Conservation (phyloP, 2,797 vertebrate species). For the Chaetophractus vellerosus region DNA sequence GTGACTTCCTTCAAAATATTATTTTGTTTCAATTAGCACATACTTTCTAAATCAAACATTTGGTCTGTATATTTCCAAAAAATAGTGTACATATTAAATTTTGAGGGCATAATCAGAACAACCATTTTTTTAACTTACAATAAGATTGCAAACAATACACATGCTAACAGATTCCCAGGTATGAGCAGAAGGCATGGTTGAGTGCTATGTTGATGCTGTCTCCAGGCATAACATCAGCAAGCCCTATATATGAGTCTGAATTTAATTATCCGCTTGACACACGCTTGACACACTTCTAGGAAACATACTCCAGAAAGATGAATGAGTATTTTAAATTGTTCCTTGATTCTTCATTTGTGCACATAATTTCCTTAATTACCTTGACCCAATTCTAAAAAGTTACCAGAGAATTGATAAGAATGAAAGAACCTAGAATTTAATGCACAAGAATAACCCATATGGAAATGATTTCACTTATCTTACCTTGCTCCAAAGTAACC, state of each 20-base stretch:
- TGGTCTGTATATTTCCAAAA: background rate
- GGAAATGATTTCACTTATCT: constrained; percentile 54
- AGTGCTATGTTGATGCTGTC: background rate
- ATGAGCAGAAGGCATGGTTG: background rate
- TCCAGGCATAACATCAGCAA: background rate
- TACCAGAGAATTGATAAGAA: background rate
- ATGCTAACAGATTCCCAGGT: background rate
- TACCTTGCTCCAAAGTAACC: constrained; percentile 40
- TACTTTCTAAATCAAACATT: background rate
- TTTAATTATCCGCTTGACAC: background rate
- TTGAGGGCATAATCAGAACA: background rate
- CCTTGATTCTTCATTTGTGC: constrained; percentile 26
- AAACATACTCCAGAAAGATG: background rate
- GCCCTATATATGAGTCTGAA: background rate
- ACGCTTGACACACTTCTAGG: background rate
- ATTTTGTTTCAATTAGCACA: background rate
- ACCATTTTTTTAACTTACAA: background rate
- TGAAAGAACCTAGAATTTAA: constrained; percentile 56
- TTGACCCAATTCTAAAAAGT: constrained; percentile 24
- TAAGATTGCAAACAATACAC: background rate
- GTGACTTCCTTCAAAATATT: background rate
- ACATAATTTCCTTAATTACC: constrained; percentile 50
- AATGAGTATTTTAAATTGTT: constrained; percentile 46
- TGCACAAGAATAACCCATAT: constrained; percentile 6
- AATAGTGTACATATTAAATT: background rate